phyloP scores from a whole-genome alignment of 2,888 invertebrate species.

The Augiades crinisus region DNA sequence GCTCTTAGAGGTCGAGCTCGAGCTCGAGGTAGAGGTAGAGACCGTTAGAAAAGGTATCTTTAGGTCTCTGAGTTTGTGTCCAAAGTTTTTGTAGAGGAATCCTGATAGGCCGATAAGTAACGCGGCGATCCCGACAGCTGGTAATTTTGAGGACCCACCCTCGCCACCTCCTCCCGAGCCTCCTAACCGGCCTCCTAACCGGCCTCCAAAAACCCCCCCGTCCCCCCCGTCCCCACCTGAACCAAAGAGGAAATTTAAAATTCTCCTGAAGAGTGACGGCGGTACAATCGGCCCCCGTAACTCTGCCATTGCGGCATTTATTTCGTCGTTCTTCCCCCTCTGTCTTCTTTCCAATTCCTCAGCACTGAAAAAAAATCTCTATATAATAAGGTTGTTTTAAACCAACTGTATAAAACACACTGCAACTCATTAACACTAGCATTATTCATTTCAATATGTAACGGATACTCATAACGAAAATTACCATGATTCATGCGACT shows the following conservation, averaged over 20 bases:
- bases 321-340: slow-evolving; percentile 17
- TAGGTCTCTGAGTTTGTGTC: slow-evolving; percentile 25
- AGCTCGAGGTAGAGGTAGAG: background rate
- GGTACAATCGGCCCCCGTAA: slow-evolving; percentile 1
- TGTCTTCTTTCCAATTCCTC: slow-evolving; percentile 40
- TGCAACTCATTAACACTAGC: no score
- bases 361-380: slow-evolving; percentile 44
- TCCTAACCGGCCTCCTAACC: no score
- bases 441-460: no score
- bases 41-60: background rate
- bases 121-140: slow-evolving; percentile 37
- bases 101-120: slow-evolving; percentile 29
- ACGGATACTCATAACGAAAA: no score
- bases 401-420: no score
- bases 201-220: no score
- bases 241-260: slow-evolving; percentile 17
- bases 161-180: no score
- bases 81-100: slow-evolving; percentile 31
- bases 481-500: no score
- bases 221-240: slow-evolving; percentile 17
- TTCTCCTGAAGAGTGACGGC: slow-evolving; percentile 26
- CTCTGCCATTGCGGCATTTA: slow-evolving; percentile 3
- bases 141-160: slow-evolving; percentile 37
- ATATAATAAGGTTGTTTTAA: no score
- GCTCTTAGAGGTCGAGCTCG: no score